Evolutionary conservation across 2,888 invertebrate species (phyloP), one percentile per base, ranked within the genome.

Genomic region (Isoperla grammatica): DNA sequence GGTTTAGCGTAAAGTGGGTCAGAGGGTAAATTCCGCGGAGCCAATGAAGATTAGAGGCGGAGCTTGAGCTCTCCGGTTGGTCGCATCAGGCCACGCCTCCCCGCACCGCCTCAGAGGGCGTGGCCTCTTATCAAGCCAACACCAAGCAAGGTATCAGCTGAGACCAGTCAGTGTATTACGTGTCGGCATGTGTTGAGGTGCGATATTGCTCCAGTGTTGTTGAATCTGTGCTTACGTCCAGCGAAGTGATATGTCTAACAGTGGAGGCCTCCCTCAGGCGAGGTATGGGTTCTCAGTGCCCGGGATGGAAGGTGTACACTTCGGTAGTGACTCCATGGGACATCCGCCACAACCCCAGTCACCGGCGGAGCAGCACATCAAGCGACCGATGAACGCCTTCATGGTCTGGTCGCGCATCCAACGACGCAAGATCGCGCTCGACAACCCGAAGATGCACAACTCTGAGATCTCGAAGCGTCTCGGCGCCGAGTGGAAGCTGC

Each of bases 371-470:
- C 86, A 84, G 9, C 93, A 95, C 75, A 94, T 97, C 71, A 97
- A 96, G 75, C 80, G 96, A 17, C 96, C 96, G 1, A 96, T 97
- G 96, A 96, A 96, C 77, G 95, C 96, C 0, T 96, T 96, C 77
- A 96, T 96, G 95, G 95, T 92, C 29, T 95, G 95, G 95, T 94
- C 95, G 4, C 78, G 95, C 43, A 87, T 93, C 42, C 94, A 95
- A 74, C 79, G 95, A 13, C 82, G 93, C 57, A 92, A 94, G 75
- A 95, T 96, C 70, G 93, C 95, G 1, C 84, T 90, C 75, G 94
- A 95, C 68, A 95, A 95, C 73, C 95, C 95, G 68, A 95, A 89
- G 74, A 90, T 90, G 90, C 90, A 90, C 74, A 90, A 90, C 69
- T 88, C 88, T 0, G 90, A 90, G 73, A 95, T 96, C 64, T 92